Evolutionary conservation across 2,113 vertebrate species (phyloP), one percentile per base, ranked within the genome.

Genomic region (Phaetusa simplex): DNA sequence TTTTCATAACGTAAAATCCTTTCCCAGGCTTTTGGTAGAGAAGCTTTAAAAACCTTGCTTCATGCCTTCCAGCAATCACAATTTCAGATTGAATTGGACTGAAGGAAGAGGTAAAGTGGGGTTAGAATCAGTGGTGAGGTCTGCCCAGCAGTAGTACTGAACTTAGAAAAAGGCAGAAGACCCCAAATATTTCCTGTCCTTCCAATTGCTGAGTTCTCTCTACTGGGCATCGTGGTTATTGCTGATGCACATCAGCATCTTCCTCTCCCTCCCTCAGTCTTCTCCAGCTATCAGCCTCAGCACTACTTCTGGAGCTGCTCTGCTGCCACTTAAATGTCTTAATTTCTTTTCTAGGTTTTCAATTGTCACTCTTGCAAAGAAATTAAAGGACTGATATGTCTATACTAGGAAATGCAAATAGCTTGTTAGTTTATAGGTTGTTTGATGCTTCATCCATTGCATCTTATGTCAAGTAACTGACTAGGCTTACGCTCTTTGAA

Each of bases 251-350:
- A 55, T 80, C 56, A 67, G 11, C 34, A 56, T 67, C 80, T 81
- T 94, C 23, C 18, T 84, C 23, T 42, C 22, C 32, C 8, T 0
- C 10, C 0, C 7, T 2, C 8, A 49, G 24, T 47, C 19, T 1
- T 65, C 32, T 59, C 53, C 47, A 79, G 15, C 32, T 82, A 8
- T 47, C 8, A 17, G 17, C 40, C 40, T 86, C 34, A 24, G 36
- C 20, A 8, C 36, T 61, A 15, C 29, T 69, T 80, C 30, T 72
- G 40, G 47, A 92, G 32, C 34, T 61, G 53, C 27, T 88, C 55
- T 89, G 34, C 50, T 95, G 43, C 12, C 42, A 12, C 19, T 88
- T 66, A n/a, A 62, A n/a, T 77, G 21, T 78, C 36, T 70, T 16
- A 0, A 0, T 71, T 82, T 67, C 24, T 79, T 66, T 78, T 66